Conservation (phyloP, 2,113 vertebrate genomes). For the Pachypanchax playfairii region DNA sequence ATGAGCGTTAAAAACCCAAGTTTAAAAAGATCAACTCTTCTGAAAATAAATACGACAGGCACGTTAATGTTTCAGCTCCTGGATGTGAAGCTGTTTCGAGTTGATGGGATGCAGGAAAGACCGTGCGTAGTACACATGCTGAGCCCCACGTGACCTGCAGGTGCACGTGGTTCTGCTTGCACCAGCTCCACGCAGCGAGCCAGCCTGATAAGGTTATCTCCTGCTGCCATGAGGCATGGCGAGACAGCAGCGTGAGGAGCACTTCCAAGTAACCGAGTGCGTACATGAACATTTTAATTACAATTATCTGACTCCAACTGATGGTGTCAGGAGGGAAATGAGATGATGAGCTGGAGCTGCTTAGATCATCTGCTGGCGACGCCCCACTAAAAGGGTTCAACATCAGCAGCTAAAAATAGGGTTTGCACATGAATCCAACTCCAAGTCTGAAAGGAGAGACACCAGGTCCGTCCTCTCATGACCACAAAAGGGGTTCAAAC, state of each 20-base stretch:
- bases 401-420: slow-evolving; percentile 43
- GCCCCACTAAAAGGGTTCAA: slow-evolving; percentile 23
- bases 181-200: too few species aligned
- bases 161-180: too few species aligned
- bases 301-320: slow-evolving; percentile 7
- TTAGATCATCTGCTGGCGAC: background rate
- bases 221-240: slow-evolving; percentile 2
- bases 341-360: slow-evolving; percentile 2
- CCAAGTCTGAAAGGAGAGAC: slow-evolving; percentile 27
- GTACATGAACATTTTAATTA: slow-evolving; percentile 13
- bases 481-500: slow-evolving; percentile 73
- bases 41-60: slow-evolving; percentile 49
- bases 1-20: slow-evolving; percentile 19
- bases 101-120: too few species aligned
- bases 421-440: slow-evolving; percentile 21
- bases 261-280: slow-evolving; percentile 11
- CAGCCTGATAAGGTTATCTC: slow-evolving; percentile 63
- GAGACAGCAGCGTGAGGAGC: background rate
- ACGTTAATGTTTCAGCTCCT: slow-evolving; percentile 59
- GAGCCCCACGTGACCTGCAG: slow-evolving; percentile 39
- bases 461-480: slow-evolving; percentile 30
- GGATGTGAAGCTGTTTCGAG: slow-evolving; percentile 59
- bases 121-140: too few species aligned
- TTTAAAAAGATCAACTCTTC: slow-evolving; percentile 42
- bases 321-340: background rate